Evolutionary conservation across 2,888 invertebrate species (phyloP), one percentile per base, ranked within the genome.

Genomic region (Morpho deidamia): DNA sequence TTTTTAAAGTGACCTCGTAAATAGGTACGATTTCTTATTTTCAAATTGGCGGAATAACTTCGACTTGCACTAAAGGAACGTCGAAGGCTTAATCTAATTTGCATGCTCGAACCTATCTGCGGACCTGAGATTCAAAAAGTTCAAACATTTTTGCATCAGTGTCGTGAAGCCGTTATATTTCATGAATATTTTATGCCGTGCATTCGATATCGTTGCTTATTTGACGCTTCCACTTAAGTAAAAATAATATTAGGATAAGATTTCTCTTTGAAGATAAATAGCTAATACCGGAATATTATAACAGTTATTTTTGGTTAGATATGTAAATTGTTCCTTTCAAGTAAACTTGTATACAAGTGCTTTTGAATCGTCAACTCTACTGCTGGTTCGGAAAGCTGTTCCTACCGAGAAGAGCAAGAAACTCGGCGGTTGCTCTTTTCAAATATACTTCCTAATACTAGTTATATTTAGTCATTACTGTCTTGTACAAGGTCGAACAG

Each of bases 41-140:
- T 40, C 12, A 47, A 53, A 44, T 48, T 55, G 49, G 44, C 47
- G 47, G 43, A 34, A 43, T 47, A 48, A 44, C 41, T 47, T 12
- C 53, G 33, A 49, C 44, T 48, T 48, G 45, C 49, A 35, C 49
- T 44, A 41, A 48, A 48, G 44, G 47, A 53, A 48, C 53, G 53
- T 47, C 43, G 51, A 44, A 51, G 39, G 40, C 44, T 44, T 44
- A 49, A 53, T 53, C 43, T 53, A 35, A 53, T 53, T 53, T 48
- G 33, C 35, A 52, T 52, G 51, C 44, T 44, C 48, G 39, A 35
- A 39, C 35, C 48, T 40, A 42, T 47, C 53, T 53, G 39, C 48
- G 48, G 48, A 53, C 39, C 44, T 48, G 35, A 49, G 48, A 48
- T 53, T 48, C 46, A 14, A 42, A 49, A 49, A 49, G 49, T 42